Conservation (phyloP, 1,140 invertebrate species). For the Procambarus clarkii region DNA sequence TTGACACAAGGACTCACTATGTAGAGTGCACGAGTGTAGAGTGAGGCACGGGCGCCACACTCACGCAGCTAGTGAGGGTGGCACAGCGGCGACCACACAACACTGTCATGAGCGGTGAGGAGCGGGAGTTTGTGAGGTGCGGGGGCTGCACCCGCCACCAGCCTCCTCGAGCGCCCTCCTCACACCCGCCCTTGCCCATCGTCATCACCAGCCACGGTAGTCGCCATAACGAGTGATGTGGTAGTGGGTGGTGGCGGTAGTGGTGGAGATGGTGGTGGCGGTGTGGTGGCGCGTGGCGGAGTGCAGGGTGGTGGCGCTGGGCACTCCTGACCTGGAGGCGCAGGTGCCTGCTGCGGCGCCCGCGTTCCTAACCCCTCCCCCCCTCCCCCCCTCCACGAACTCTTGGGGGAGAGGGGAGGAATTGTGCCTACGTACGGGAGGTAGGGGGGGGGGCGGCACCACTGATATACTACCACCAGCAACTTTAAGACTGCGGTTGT, state of each 20-base stretch:
- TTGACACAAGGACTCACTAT: not conserved
- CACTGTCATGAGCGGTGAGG: not conserved
- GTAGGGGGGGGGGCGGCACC: not conserved
- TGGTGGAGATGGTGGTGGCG: constrained; percentile 44
- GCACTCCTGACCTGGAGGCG: constrained; percentile 62
- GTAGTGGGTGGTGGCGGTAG: constrained; percentile 24
- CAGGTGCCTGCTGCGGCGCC: constrained; percentile 31
- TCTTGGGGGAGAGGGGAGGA: not conserved
- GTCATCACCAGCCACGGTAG: not conserved
- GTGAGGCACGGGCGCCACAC: not conserved
- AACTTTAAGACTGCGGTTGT: not conserved
- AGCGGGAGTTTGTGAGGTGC: not conserved
- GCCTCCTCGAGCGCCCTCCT: not conserved
- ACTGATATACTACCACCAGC: not conserved
- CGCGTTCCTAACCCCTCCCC: not conserved
- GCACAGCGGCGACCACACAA: not conserved
- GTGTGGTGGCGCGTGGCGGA: constrained; percentile 64
- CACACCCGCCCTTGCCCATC: not conserved
- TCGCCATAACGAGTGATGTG: constrained; percentile 4
- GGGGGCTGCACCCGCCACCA: not conserved
- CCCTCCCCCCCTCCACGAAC: not conserved
- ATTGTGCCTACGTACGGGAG: not conserved
- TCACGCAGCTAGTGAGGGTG: not conserved
- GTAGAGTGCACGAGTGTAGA: not conserved
- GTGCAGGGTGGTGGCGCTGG: constrained; percentile 53